These are phyloP conservation scores for Arrhamphus sclerolepis DNA, from an alignment of 2,797 vertebrate species.

Conservation along the genomic window DNA sequence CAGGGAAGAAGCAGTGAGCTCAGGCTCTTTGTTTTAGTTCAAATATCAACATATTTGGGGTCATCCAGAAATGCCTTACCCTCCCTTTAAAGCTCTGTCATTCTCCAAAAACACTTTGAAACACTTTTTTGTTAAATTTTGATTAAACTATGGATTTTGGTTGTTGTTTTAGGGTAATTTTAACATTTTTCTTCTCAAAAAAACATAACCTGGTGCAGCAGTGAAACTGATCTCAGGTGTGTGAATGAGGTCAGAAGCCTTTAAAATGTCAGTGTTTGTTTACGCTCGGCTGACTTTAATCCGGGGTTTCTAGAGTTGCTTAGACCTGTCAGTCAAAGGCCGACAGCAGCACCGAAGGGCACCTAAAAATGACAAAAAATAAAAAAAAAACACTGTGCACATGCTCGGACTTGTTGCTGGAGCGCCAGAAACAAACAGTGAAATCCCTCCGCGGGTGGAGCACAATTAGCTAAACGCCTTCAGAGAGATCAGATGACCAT, in stretches of 20 bases:
- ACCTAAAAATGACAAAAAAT: too few species aligned
- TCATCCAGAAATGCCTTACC: too few species aligned
- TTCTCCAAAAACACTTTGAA: too few species aligned
- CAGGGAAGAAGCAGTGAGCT: too few species aligned
- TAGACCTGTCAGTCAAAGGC: constrained; percentile 70
- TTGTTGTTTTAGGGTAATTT: too few species aligned
- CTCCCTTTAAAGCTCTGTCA: too few species aligned
- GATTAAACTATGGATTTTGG: too few species aligned
- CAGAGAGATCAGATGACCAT: constrained; percentile 13
- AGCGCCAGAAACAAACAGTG: constrained; percentile 35
- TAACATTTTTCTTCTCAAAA: too few species aligned
- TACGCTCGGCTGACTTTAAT: constrained; percentile 67
- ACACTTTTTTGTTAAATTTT: too few species aligned
- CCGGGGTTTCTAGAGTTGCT: constrained; percentile 63
- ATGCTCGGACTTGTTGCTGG: constrained; percentile 46
- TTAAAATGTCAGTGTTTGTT: constrained; percentile 63
- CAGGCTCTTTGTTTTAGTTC: too few species aligned
- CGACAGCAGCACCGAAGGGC: constrained; percentile 72
- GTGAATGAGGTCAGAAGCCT: constrained; percentile 16
- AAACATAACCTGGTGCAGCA: not conserved
- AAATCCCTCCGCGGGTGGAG: not conserved
- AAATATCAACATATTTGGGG: too few species aligned
- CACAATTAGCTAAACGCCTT: constrained; percentile 29
- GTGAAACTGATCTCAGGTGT: not conserved
- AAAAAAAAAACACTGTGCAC: constrained; percentile 33